Evolutionary conservation across 2,888 invertebrate species (phyloP).

Genomic region (Acrobasis consociella): DNA sequence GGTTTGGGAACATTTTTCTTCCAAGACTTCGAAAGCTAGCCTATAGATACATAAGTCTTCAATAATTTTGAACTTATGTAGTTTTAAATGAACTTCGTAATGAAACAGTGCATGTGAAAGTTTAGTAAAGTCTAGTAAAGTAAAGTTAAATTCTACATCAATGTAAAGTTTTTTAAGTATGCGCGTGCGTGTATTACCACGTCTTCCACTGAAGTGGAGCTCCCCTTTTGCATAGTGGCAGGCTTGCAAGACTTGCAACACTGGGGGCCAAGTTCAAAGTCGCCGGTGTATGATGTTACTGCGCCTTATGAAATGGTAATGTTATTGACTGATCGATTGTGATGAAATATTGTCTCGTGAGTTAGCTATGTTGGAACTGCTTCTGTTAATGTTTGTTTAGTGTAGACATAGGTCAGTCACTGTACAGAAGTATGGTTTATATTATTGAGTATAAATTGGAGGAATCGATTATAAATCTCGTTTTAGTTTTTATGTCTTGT

Average conservation of each 20-base stretch:
- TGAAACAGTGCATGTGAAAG: no score
- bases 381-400: neutral
- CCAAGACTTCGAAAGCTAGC: no score
- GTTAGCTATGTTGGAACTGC: slow-evolving; percentile 15
- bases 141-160: no score
- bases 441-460: no score
- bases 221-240: slow-evolving; percentile 30
- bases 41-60: no score
- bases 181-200: slow-evolving; percentile 44
- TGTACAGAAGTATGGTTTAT: no score
- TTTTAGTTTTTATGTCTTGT: no score
- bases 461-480: no score
- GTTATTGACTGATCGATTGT: slow-evolving; percentile 38
- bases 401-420: neutral
- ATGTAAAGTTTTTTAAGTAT: no score
- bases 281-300: slow-evolving; percentile 36
- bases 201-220: slow-evolving; percentile 40
- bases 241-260: slow-evolving; percentile 50
- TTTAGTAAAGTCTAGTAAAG: no score
- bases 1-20: slow-evolving; percentile 85
- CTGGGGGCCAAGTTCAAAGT: slow-evolving; percentile 56
- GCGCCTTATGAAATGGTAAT: slow-evolving; percentile 44
- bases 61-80: no score
- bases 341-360: slow-evolving; percentile 8
- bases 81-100: no score